Base-by-base conservation (phyloP, 2,113 vertebrate species). In the Ophiodon elongatus region DNA sequence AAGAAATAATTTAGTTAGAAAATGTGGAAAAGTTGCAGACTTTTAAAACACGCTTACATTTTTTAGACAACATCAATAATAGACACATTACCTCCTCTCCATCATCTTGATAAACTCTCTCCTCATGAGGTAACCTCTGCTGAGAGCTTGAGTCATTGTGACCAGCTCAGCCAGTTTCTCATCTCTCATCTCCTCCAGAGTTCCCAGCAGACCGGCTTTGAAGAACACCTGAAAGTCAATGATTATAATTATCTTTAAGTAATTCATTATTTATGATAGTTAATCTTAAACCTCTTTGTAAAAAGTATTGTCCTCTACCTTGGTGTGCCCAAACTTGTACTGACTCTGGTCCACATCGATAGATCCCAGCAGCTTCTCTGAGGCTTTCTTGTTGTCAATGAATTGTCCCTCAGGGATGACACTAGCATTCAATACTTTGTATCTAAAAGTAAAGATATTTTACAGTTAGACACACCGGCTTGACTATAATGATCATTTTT, bases 151-250 rank as follows among this genome's bases (percentile, higher is more conserved):
- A 35, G 97, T 99, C 92, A 97, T 96, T 65, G 97, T 99, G 81
- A 99, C 97, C 87, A 99, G 93, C 79, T 94, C 78, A 59, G 96
- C 97, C 78, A 99, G 86, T 83, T 98, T 98, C 1, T 99, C 98
- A 92, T 99, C 98, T 72, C 97, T 95, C 97, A 98, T 98, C 93
- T 99, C 98, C 80, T 99, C 98, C 72, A 99, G 95, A 15, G 93
- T 88, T 41, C 98, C 98, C 90, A 98, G 85, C 66, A 99, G 93
- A 39, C 98, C 98, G 81, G 97, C 97, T 96, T 99, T 99, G 93
- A 99, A 99, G 94, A 99, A 99, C 68, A 99, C 97, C 98, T 99
- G 65, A 11, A 54, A 37, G 13, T 33, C 25, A 39, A 65, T 23
- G n/a, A 64, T 2, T 21, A 35, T 1, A 43, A 11, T 52, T 13